Evolutionary conservation across 2,888 invertebrate genomes (phyloP), one percentile per base, ranked within the genome.

Genomic region (Sinelater perroti): DNA sequence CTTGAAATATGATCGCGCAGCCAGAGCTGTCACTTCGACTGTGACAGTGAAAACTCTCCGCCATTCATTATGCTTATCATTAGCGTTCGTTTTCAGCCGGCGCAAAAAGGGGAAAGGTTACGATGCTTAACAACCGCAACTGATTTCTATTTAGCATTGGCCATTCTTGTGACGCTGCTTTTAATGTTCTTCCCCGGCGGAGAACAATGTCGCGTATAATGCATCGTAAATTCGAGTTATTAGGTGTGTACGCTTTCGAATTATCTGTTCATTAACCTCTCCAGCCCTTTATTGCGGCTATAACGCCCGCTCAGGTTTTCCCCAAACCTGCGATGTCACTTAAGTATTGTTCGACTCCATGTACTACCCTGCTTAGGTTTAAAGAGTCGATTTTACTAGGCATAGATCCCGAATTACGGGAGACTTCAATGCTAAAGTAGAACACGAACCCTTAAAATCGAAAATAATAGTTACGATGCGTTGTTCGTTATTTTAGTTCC

Each of bases 211-310:
- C 53, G 42, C 49, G 50, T 54, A 54, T 54, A 58, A 51, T 46
- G 44, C 42, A 35, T 49, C 53, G 35, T 58, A 53, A 54, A 54
- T 44, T 44, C 49, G 42, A 53, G 54, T 58, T 58, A 58, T 54
- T 58, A 53, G 58, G 58, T 54, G 58, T 58, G 58, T 58, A 54
- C 54, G 46, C 54, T 54, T 58, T 58, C 49, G 24, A 54, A 58
- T 54, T 58, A 58, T 53, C 58, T 58, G 58, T 58, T 52, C 58
- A 36, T 58, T 58, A 53, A 58, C 58, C 58, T 58, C 30, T 13
- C 5, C 35, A 11, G 24, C 16, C 21, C 31, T 31, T 18, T 6
- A 10, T n/a, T n/a, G n/a, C n/a, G n/a, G n/a, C n/a, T n/a, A n/a
- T n/a, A n/a, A n/a, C n/a, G n/a, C n/a, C 3, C 18, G 4, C 10